phyloP scores from a whole-genome alignment of 2,113 vertebrate genomes.

The Ramphastos sulfuratus region DNA sequence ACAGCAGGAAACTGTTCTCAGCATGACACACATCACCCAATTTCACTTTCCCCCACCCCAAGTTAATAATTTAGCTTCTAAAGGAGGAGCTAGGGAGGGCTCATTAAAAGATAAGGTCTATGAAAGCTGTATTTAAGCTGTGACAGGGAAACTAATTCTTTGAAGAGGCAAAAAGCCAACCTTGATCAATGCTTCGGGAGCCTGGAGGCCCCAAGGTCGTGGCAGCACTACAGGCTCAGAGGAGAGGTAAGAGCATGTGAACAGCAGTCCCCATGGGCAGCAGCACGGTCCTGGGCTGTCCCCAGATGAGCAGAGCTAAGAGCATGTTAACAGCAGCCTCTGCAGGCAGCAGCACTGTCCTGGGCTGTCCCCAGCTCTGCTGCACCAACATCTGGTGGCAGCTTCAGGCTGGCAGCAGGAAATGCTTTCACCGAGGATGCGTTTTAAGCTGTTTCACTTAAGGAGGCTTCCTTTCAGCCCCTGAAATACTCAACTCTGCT shows the following conservation, averaged over 20 bases:
- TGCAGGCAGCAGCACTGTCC: background rate
- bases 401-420: background rate
- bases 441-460: background rate
- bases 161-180: background rate
- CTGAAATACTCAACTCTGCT: background rate
- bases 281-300: background rate
- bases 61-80: background rate
- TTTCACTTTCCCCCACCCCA: background rate
- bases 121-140: background rate
- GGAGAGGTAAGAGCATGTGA: too few relatives aligned
- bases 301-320: background rate
- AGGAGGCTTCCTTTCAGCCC: background rate
- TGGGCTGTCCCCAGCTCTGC: background rate
- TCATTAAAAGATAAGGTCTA: background rate
- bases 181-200: background rate
- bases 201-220: fast-evolving
- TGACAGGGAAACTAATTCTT: background rate
- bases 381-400: background rate
- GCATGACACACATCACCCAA: background rate
- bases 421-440: background rate
- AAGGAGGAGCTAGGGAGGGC: background rate
- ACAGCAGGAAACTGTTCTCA: background rate
- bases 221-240: fast-evolving
- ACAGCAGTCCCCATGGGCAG: too few relatives aligned
- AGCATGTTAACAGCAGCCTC: too few relatives aligned